Base-by-base conservation (phyloP, 1,140 invertebrate genomes). In the Camponotus floridanus region DNA sequence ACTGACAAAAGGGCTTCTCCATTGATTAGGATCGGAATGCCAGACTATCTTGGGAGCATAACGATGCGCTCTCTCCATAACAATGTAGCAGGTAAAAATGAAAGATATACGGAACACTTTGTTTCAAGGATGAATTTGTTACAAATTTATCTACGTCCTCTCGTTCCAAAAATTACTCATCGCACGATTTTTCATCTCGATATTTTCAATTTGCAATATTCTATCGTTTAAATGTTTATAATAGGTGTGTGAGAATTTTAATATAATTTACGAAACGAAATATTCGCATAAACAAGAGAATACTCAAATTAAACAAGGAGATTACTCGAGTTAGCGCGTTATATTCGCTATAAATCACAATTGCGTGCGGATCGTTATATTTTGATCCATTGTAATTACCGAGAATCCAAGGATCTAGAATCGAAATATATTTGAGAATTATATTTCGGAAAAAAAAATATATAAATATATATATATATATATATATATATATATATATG, bases 1-100 rank as follows among this genome's bases (percentile, higher is more conserved):
- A 2, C 4, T 45, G 15, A 42, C 26, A 57, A 65, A 73, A 61
- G 11, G 9, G 59, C 21, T 2, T 18, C 15, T 76, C 21, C 42
- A 15, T 33, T 39, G 7, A 67, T 4, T 67, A n/a, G 0, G 45
- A 2, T 1, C 31, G 51, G 51, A 76, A 55, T 48, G 8, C 36
- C 57, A 39, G 42, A 9, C 42, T 80, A 26, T 26, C 39, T 21
- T 78, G 6, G 26, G 51, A 87, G 71, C 59, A 18, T 26, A 61
- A 85, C 64, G 48, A 79, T 48, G 31, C 71, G 76, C 61, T 61
- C 61, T 74, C 33, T 64, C 61, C 36, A 45, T 88, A 89, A 88
- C 83, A 83, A 85, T 89, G 86, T 39, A 59, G 57, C 87, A 89
- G 85, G 78, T 87, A 3, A 39, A 89, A 85, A 87, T 76, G 88